Evolutionary conservation across 2,113 vertebrate species (phyloP), one percentile per base, ranked within the genome.

Genomic region (Psammodynastes pulverulentus): DNA sequence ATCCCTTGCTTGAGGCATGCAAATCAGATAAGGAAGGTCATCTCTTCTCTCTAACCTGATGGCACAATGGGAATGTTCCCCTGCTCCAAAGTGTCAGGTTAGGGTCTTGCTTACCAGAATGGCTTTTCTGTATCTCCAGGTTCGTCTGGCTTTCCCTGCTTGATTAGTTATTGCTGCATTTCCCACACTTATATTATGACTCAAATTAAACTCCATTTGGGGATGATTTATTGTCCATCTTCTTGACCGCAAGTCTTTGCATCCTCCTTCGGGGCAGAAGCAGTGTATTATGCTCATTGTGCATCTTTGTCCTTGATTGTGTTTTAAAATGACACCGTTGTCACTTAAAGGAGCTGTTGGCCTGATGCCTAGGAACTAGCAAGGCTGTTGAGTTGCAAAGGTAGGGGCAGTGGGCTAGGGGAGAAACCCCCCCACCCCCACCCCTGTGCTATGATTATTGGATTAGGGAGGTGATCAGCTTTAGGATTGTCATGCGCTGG

Each of bases 371-470:
- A 5, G 67, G 51, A 92, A 92, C n/a, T n/a, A n/a, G 84, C 67
- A 84, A 92, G 91, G 51, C 51, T 92, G 46, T 89, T 26, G 67
- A 89, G 67, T 92, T 17, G 19, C 91, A 84, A 92, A 49, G 67
- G 12, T 52, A 10, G 67, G 67, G 91, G 87, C 39, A 51, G 84
- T 43, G 17, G 29, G 26, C 9, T n/a, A 13, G 8, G 34, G 54
- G 58, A 5, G 7, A n/a, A 17, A 10, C 9, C 13, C n/a, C n/a
- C n/a, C n/a, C 56, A 67, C 1, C 12, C 19, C 19, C 29, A 3
- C 2, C 7, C 15, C 34, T 9, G 1, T 79, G 34, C 34, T 43
- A 9, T 43, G 34, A 21, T 43, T 79, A 79, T 79, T 79, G 72
- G 72, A 79, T 45, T 92, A 34, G 26, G 29, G 86, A 79, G 48